Percentiles rank a stretch among this genome's conserved stretches.
Conservation (phyloP, 2,888 invertebrate genomes). For the Rhopalosiphum nymphaeae region DNA sequence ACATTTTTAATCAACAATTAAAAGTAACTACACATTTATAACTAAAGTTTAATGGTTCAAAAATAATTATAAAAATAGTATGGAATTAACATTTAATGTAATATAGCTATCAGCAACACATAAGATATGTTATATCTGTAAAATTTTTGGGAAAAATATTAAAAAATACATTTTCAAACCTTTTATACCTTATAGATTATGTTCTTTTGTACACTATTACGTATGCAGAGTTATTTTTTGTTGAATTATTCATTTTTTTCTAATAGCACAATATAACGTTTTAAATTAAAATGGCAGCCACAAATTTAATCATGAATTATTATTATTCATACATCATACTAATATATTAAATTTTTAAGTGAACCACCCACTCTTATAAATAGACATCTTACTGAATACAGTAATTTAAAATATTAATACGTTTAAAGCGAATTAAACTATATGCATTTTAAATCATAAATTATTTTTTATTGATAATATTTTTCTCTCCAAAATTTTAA, state of each 20-base stretch:
- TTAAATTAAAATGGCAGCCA: constrained; percentile 17
- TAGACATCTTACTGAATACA: neutral
- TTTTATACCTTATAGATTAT: neutral
- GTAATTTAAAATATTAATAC: neutral
- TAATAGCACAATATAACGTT: neutral
- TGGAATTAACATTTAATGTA: neutral
- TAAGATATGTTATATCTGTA: neutral
- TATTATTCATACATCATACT: neutral
- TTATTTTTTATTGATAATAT: neutral
- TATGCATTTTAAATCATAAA: neutral
- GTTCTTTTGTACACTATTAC: neutral
- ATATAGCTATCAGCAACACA: too few species aligned
- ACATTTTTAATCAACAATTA: neutral
- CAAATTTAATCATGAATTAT: neutral
- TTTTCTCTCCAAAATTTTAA: neutral
- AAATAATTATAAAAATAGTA: neutral
- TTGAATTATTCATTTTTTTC: constrained; percentile 32
- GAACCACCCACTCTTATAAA: neutral
- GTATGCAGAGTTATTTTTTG: neutral
- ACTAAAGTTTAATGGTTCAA: neutral
- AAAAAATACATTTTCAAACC: neutral
- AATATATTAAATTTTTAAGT: neutral
- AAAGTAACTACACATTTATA: neutral
- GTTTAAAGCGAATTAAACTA: neutral
- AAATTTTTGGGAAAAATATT: neutral